These are phyloP conservation scores for Ptychobarbus kaznakovi DNA, from an alignment of 2,797 vertebrate species.

Conservation along the genomic window DNA sequence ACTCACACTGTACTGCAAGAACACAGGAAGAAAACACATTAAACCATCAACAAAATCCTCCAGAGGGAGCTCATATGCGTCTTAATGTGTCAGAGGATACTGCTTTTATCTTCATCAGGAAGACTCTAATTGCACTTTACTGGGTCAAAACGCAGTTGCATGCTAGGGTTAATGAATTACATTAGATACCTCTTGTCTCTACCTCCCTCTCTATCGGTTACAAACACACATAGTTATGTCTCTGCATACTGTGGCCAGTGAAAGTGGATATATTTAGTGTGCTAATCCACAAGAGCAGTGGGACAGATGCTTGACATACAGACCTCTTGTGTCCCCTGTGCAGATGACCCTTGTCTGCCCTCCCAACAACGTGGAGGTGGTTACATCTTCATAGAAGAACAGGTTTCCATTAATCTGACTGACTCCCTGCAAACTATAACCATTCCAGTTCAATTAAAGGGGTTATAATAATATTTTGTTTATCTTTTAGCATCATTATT, in stretches of 20 bases:
- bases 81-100: not conserved
- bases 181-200: not conserved
- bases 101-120: constrained; percentile 11
- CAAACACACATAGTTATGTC: not conserved
- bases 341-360: not conserved
- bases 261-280: constrained; percentile 61
- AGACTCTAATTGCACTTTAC: not conserved
- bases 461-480: not conserved
- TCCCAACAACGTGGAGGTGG: not conserved
- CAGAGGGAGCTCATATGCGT: not conserved
- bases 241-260: not conserved
- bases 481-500: not conserved
- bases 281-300: constrained; percentile 56
- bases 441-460: not conserved
- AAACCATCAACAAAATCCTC: constrained; percentile 20
- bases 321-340: constrained; percentile 27
- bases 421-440: not conserved
- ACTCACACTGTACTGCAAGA: constrained; percentile 14
- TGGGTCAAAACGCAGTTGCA: constrained; percentile 10
- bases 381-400: not conserved
- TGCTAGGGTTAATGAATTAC: not conserved
- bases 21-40: constrained; percentile 13
- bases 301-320: constrained; percentile 49
- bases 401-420: not conserved
- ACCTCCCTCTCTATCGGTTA: not conserved